Conservation (phyloP, 2,888 invertebrate species). For the Luperina testacea region DNA sequence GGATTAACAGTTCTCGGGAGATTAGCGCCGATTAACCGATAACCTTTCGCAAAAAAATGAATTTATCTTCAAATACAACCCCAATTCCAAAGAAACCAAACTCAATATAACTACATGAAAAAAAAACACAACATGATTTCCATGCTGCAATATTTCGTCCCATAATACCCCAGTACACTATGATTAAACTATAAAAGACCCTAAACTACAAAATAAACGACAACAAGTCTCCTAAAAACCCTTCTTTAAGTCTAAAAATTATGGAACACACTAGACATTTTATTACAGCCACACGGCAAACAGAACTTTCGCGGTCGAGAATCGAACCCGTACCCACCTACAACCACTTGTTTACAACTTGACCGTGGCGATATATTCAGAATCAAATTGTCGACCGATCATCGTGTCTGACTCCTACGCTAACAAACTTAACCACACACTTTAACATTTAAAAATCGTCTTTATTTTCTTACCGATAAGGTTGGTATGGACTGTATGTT, state of each 20-base stretch:
- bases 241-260: slow-evolving; percentile 69
- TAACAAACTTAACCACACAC: slow-evolving; percentile 58
- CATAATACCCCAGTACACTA: slow-evolving; percentile 29
- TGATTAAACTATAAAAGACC: slow-evolving; percentile 56
- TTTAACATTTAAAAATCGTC: slow-evolving; percentile 61
- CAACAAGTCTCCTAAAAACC: slow-evolving; percentile 52
- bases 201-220: slow-evolving; percentile 59
- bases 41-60: background rate
- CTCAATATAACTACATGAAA: background rate
- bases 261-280: slow-evolving; percentile 70
- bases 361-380: slow-evolving; percentile 83
- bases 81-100: no score
- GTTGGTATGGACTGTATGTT: slow-evolving; percentile 37
- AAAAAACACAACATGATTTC: background rate
- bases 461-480: slow-evolving; percentile 59
- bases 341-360: slow-evolving; percentile 83
- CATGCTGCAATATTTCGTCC: background rate
- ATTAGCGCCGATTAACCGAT: background rate
- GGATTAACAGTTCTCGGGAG: background rate
- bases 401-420: slow-evolving; percentile 86
- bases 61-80: background rate
- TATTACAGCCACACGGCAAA: slow-evolving; percentile 78
- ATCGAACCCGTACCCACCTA: slow-evolving; percentile 83
- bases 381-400: slow-evolving; percentile 87
- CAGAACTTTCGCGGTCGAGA: slow-evolving; percentile 77